A percentile compares a stretch with the other conserved stretches of the same genome.
phyloP scores from a whole-genome alignment of 2,888 invertebrate species.

The Saturnia pavonia region DNA sequence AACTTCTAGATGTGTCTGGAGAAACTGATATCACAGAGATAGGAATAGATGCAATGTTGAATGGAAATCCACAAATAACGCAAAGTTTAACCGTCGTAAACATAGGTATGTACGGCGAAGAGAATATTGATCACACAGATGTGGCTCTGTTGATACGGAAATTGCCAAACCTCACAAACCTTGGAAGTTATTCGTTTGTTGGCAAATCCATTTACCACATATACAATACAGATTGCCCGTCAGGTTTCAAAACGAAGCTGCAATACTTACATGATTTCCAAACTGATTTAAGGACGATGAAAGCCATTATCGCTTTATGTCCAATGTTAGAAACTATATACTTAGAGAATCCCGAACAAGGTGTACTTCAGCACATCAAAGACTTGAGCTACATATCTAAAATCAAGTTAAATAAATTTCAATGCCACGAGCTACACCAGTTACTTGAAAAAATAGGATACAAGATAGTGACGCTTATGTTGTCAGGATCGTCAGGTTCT shows the following conservation, averaged over 20 bases:
- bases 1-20: constrained; percentile 85
- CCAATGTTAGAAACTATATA: constrained; percentile 85
- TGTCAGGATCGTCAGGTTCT: constrained; percentile 81
- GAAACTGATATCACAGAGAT: constrained; percentile 86
- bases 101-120: constrained; percentile 87
- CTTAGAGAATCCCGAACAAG: constrained; percentile 83
- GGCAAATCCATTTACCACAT: constrained; percentile 83
- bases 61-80: constrained; percentile 75
- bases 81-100: constrained; percentile 83
- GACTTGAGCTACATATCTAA: constrained; percentile 75
- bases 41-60: constrained; percentile 82
- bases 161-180: constrained; percentile 84
- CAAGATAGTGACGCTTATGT: constrained; percentile 79
- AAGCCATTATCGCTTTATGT: constrained; percentile 83
- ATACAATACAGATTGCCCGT: constrained; percentile 75
- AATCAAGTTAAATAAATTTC: constrained; percentile 84
- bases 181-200: constrained; percentile 86
- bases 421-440: constrained; percentile 82
- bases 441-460: constrained; percentile 80
- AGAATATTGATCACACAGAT: constrained; percentile 85
- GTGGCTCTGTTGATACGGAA: constrained; percentile 83
- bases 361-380: constrained; percentile 76
- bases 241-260: constrained; percentile 82
- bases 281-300: constrained; percentile 82
- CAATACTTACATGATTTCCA: constrained; percentile 85